Evolutionary conservation across 2,113 vertebrate genomes (phyloP).

Genomic region (Rhadina sibilatrix): DNA sequence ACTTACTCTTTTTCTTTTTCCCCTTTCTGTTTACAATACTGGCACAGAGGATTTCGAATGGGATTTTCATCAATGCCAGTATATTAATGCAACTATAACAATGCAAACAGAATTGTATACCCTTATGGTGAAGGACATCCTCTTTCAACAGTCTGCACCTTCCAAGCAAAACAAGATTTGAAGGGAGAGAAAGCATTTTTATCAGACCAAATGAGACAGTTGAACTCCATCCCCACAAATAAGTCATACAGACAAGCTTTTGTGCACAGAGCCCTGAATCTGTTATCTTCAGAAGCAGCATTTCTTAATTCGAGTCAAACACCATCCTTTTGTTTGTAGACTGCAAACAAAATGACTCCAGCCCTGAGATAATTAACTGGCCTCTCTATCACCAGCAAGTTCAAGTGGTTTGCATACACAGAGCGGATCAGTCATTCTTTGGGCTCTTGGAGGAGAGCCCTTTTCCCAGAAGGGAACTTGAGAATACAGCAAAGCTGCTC

Average conservation of each 20-base stretch:
- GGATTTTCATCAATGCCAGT: neutral
- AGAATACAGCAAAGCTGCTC: neutral
- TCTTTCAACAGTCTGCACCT: neutral
- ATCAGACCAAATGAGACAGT: neutral
- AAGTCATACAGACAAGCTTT: neutral
- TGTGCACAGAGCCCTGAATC: neutral
- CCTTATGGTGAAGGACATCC: neutral
- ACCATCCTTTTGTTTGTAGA: conserved; percentile 41
- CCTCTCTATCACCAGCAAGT: neutral
- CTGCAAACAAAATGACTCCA: conserved; percentile 53
- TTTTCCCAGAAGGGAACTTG: neutral
- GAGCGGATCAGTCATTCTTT: neutral
- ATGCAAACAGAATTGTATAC: neutral
- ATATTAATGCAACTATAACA: neutral
- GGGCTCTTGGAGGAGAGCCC: neutral
- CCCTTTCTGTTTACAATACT: neutral
- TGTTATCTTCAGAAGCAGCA: conserved; percentile 13
- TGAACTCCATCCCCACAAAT: neutral
- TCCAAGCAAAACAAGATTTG: neutral
- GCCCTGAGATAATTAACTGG: conserved; percentile 42
- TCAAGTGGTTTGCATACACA: conserved; percentile 20
- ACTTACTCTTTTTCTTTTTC: neutral
- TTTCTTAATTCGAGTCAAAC: neutral
- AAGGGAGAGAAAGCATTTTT: neutral
- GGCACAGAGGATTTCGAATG: neutral